Base-by-base conservation (phyloP, 2,797 vertebrate genomes). In the Anabas testudineus region DNA sequence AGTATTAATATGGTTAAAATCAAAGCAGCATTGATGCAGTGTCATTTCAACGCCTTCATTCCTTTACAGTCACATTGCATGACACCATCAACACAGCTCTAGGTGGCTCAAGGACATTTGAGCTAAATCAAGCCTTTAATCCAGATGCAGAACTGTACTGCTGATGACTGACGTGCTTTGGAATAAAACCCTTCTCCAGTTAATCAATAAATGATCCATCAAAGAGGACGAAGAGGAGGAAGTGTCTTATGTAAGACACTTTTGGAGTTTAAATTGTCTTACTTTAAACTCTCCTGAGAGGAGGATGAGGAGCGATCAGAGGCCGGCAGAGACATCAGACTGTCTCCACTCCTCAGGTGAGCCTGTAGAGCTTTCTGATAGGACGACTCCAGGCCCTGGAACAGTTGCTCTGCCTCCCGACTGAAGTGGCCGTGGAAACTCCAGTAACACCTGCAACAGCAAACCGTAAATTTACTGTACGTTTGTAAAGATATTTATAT, bases 281-380 rank as follows among this genome's bases (percentile, higher is more conserved):
- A 99, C 97, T 96, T 98, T 57, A 99, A 95, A 86, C 97, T 99
- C 91, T 99, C 97, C 81, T 98, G 97, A 7, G 97, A 99, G 82
- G 97, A 99, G 14, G 97, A 99, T 18, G 97, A 98, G 0, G 97
- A 99, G 47, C 96, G 97, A 71, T 99, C 97, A 0, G 97, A 99
- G 21, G 96, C 96, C 0, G 97, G 97, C 82, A 97, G 91, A 0
- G 97, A 98, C 78, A 95, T 93, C 0, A 95, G 87, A 70, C 95
- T 96, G 92, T 97, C 97, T 0, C 96, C 97, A 63, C 95, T 95
- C 88, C 95, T 95, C 88, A 97, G 69, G 78, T 98, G 95, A 0
- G 97, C 96, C 90, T 98, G 97, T 51, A 99, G 90, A 49, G 97
- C 96, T 51, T 96, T 98, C 94, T 99, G 97, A 92, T 99, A 98